These are phyloP conservation scores for Penelope pileata DNA, from an alignment of 2,113 vertebrate genomes.

Conservation along the genomic window DNA sequence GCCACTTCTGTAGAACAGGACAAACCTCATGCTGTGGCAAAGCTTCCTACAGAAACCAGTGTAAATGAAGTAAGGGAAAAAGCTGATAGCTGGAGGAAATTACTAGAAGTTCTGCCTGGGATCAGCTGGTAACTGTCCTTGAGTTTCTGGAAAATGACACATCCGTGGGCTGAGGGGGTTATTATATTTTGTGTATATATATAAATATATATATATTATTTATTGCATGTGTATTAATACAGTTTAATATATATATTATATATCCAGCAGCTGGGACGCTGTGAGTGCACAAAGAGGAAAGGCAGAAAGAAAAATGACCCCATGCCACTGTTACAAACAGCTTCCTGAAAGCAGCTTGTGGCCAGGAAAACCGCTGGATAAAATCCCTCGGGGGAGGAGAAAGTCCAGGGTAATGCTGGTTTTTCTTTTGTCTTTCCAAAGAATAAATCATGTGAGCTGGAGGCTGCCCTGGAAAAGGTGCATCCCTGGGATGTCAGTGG, in stretches of 20 bases:
- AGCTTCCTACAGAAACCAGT: neutral
- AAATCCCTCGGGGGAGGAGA: fast-evolving
- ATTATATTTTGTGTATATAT: neutral
- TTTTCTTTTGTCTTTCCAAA: neutral
- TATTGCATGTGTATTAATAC: neutral
- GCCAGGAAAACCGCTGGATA: neutral
- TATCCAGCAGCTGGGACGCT: neutral
- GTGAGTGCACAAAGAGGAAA: neutral
- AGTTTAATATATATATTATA: neutral
- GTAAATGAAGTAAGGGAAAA: slow-evolving; percentile 31
- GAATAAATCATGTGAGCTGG: neutral
- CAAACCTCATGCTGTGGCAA: neutral
- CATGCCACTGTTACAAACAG: neutral
- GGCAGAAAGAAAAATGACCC: neutral
- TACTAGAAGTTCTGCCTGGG: slow-evolving; percentile 10
- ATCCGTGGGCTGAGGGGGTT: neutral
- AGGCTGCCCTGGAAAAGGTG: neutral
- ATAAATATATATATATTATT: neutral
- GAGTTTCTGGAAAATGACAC: neutral
- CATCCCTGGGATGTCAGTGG: neutral
- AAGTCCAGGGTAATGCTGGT: neutral
- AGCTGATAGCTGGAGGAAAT: slow-evolving; percentile 40
- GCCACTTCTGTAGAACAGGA: neutral
- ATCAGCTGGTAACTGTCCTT: neutral
- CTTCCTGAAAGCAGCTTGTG: neutral